Percentiles rank a stretch among this genome's conserved stretches.
Conservation (phyloP, 1,140 invertebrate genomes). For the Gryon sp. region DNA sequence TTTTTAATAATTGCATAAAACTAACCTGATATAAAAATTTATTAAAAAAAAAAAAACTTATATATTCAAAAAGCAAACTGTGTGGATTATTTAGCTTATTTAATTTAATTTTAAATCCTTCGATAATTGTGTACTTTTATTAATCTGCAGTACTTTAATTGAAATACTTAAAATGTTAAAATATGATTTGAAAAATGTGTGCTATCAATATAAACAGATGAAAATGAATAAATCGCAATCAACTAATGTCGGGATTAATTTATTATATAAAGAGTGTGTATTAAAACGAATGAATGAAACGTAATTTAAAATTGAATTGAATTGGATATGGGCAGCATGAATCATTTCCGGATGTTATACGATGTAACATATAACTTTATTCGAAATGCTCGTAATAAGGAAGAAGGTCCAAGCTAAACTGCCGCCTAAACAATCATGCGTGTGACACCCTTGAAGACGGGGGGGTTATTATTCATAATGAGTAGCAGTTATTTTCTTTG, state of each 20-base stretch:
- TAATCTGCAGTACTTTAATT: too few species aligned
- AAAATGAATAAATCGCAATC: neutral
- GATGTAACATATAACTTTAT: slow-evolving; percentile 34
- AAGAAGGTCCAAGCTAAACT: slow-evolving; percentile 68
- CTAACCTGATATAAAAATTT: neutral
- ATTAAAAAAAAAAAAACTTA: neutral
- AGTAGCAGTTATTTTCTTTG: slow-evolving; percentile 77
- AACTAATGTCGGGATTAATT: slow-evolving; percentile 7
- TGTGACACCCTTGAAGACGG: slow-evolving; percentile 76
- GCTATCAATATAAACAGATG: neutral
- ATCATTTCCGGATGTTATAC: slow-evolving; percentile 55
- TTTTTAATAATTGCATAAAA: too few species aligned
- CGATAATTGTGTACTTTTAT: too few species aligned
- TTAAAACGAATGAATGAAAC: slow-evolving; percentile 39
- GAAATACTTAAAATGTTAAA: too few species aligned
- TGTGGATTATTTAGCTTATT: too few species aligned
- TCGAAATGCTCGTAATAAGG: slow-evolving; percentile 68
- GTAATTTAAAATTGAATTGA: slow-evolving; percentile 51
- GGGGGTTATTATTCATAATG: slow-evolving; percentile 78
- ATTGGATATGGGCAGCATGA: slow-evolving; percentile 53
- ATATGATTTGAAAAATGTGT: neutral
- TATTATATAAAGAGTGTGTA: slow-evolving; percentile 22
- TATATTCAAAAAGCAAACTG: too few species aligned
- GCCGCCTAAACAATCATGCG: slow-evolving; percentile 68
- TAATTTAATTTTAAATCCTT: too few species aligned